phyloP scores from a whole-genome alignment of 2,797 vertebrate genomes.

The Brachymystax lenok region DNA sequence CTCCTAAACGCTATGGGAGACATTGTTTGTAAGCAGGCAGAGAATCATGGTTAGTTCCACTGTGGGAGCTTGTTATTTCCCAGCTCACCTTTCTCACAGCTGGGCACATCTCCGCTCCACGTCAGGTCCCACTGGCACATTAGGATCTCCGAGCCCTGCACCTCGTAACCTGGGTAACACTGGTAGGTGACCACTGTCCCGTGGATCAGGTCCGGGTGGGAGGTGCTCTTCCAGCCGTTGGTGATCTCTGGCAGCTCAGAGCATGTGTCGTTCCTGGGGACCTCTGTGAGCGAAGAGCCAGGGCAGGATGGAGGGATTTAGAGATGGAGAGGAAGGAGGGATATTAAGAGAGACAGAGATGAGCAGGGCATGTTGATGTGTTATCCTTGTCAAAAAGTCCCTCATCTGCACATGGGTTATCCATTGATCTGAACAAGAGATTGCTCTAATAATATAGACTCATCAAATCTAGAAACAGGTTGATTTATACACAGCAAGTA shows the following conservation, averaged over 20 bases:
- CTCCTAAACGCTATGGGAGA: not conserved
- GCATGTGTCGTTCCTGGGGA: constrained; percentile 94
- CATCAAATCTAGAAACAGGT: not conserved
- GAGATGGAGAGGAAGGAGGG: not conserved
- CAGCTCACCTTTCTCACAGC: constrained; percentile 88
- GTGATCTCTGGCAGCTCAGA: constrained; percentile 92
- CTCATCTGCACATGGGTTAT: not conserved
- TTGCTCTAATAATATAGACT: not conserved
- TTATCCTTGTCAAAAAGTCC: not conserved
- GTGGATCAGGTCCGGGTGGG: constrained; percentile 91
- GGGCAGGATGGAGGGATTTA: constrained; percentile 4
- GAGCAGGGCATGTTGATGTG: not conserved
- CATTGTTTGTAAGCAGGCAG: not conserved
- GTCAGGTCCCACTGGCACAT: constrained; percentile 99
- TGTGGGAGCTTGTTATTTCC: not conserved
- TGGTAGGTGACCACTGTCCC: constrained; percentile 95
- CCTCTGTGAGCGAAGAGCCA: constrained; percentile 75
- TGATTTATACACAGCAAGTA: not conserved
- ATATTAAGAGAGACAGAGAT: constrained; percentile 17
- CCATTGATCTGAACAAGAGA: not conserved
- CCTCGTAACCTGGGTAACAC: constrained; percentile 91
- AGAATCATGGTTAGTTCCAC: not conserved
- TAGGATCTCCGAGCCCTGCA: constrained; percentile 88
- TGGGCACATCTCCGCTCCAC: constrained; percentile 93
- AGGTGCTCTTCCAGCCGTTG: constrained; percentile 95